These are phyloP conservation scores for Caloenas nicobarica DNA, from an alignment of 2,113 vertebrate genomes.

Conservation along the genomic window DNA sequence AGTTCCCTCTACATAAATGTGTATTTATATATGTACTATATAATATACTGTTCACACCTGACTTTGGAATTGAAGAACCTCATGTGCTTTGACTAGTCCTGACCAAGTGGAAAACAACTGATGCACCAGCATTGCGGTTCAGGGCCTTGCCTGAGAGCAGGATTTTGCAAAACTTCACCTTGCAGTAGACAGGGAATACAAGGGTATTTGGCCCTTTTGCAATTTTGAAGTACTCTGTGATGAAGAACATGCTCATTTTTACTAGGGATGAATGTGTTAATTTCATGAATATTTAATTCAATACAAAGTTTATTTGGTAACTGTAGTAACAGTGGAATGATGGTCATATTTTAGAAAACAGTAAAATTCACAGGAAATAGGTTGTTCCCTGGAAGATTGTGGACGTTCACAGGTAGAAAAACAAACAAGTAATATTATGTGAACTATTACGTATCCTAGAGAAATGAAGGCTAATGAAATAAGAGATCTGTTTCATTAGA, in stretches of 20 bases:
- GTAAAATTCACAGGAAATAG: not conserved
- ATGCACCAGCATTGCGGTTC: not conserved
- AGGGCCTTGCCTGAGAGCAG: not conserved
- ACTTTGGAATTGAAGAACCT: not conserved
- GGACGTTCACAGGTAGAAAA: not conserved
- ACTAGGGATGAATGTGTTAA: not conserved
- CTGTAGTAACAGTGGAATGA: not conserved
- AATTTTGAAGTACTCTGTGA: not conserved
- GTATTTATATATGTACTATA: not conserved
- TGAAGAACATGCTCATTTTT: not conserved
- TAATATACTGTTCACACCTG: not conserved
- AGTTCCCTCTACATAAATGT: not conserved
- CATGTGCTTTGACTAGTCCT: not conserved
- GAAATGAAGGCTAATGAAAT: not conserved
- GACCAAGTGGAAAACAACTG: not conserved
- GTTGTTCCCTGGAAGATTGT: not conserved
- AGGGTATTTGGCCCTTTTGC: not conserved
- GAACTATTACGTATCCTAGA: not conserved
- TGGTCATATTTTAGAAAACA: not conserved
- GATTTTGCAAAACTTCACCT: not conserved
- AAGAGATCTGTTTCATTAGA: not conserved
- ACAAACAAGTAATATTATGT: not conserved
- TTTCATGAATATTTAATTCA: not conserved
- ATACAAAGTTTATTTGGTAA: not conserved
- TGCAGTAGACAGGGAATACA: not conserved